These are phyloP conservation scores for Lanius ludovicianus DNA, from an alignment of 2,113 vertebrate genomes.

Conservation along the genomic window DNA sequence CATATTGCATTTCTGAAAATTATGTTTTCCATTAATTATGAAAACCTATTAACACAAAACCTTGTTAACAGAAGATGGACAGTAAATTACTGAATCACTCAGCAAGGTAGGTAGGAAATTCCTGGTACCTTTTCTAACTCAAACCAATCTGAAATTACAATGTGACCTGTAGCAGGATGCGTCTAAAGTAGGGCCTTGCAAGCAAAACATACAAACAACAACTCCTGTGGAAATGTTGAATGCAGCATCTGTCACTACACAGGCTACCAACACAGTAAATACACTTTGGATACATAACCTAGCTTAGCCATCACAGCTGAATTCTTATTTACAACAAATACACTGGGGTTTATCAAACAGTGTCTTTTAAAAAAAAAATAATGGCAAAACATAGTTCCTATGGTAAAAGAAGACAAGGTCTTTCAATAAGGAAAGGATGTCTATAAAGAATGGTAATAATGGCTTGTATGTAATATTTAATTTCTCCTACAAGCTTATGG, in stretches of 20 bases:
- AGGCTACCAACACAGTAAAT: neutral
- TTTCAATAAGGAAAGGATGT: neutral
- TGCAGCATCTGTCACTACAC: neutral
- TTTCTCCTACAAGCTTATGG: neutral
- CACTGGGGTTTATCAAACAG: neutral
- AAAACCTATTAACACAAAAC: neutral
- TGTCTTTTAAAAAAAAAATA: neutral
- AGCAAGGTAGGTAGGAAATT: neutral
- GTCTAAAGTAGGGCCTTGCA: neutral
- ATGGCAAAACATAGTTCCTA: neutral
- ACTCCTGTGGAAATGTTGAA: neutral
- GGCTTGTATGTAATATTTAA: neutral
- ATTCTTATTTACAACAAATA: neutral
- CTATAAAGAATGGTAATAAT: neutral
- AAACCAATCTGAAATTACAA: neutral
- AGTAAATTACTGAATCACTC: neutral
- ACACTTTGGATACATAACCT: neutral
- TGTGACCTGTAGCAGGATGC: neutral
- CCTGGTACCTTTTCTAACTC: neutral
- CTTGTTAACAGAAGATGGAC: neutral
- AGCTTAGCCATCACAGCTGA: neutral
- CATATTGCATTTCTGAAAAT: neutral
- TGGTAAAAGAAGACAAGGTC: neutral
- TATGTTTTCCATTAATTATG: neutral
- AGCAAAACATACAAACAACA: neutral